Base-by-base conservation (phyloP, 2,797 vertebrate genomes). In the Yasuhikotakia modesta region DNA sequence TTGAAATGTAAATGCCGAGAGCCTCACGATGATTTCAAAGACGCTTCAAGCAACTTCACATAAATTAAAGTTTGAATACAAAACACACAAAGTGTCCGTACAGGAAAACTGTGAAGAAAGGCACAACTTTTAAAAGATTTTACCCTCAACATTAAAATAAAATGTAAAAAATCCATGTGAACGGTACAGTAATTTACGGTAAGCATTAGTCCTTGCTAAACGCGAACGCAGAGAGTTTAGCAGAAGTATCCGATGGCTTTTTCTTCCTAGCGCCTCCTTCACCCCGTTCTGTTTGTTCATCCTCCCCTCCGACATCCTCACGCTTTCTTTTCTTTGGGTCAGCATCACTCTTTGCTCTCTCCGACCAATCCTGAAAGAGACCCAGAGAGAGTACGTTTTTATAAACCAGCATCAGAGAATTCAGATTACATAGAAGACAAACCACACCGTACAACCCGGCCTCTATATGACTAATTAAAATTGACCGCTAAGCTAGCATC, bases 241-340 rank as follows among this genome's bases (percentile, higher is more conserved):
- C 75, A 2, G 94, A 87, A 0, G 92, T 57, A 78, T 94, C 93
- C 50, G 90, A 71, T 22, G 91, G 50, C 70, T 94, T 95, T 17
- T 92, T 82, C 87, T 94, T 99, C 87, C 95, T 98, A 57, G 93
- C 79, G 0, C 32, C 73, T 14, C 83, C 91, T 19, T 89, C 89
- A 35, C 93, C 91, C 4, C 87, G 85, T 43, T 91, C 86, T 0
- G 48, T 85, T 5, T 83, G 82, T 67, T 77, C 86, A 0, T 11
- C 70, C n/a, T 86, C 86, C 5, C 79, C 86, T 7, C 80, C 81
- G 63, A 80, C 88, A 0, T 80, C 68, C 0, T 81, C 82, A 22
- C 89, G 89, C 39, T 97, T 98, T 60, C 96, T 89, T 82, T 98
- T 98, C 86, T 95, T 98, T 39, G 87, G 83, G 83, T 95, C 95